Percentiles rank a stretch among this genome's conserved stretches.
phyloP scores from a whole-genome alignment of 2,888 invertebrate species.

The Chirona hameri region DNA sequence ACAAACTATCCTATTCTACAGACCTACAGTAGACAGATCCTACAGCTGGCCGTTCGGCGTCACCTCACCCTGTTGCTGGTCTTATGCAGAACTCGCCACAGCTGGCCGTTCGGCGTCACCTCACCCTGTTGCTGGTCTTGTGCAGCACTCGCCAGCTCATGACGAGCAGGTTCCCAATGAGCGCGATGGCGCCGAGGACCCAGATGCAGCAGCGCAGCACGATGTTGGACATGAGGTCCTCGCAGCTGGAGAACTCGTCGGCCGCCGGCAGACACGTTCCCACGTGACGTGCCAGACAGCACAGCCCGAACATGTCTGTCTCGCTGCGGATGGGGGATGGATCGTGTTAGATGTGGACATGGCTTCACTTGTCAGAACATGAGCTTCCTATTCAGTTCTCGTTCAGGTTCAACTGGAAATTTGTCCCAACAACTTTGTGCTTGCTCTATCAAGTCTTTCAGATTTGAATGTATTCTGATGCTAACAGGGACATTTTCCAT shows the following conservation, averaged over 20 bases:
- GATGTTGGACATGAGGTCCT: slow-evolving; percentile 49
- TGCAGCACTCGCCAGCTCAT: slow-evolving; percentile 46
- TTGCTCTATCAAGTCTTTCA: no score
- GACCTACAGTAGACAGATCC: no score
- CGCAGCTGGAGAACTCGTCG: slow-evolving; percentile 49
- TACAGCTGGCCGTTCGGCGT: no score
- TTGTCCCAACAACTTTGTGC: no score
- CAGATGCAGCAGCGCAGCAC: slow-evolving; percentile 48
- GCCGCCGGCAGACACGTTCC: slow-evolving; percentile 45
- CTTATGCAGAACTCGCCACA: slow-evolving; percentile 37
- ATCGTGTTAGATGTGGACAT: no score
- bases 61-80: slow-evolving; percentile 8
- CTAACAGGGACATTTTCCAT: no score
- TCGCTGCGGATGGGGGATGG: slow-evolving; percentile 41
- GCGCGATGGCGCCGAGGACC: slow-evolving; percentile 47
- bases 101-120: background rate
- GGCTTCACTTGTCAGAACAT: no score
- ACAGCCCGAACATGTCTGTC: slow-evolving; percentile 49
- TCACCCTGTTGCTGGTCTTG: slow-evolving; percentile 29
- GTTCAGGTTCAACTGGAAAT: no score
- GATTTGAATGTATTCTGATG: no score
- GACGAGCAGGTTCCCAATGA: slow-evolving; percentile 48
- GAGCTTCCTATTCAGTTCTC: no score
- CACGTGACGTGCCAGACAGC: slow-evolving; percentile 47
- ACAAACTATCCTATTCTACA: no score